Evolutionary conservation across 2,888 invertebrate genomes (phyloP).

Genomic region (Drosophila paucipuncta): DNA sequence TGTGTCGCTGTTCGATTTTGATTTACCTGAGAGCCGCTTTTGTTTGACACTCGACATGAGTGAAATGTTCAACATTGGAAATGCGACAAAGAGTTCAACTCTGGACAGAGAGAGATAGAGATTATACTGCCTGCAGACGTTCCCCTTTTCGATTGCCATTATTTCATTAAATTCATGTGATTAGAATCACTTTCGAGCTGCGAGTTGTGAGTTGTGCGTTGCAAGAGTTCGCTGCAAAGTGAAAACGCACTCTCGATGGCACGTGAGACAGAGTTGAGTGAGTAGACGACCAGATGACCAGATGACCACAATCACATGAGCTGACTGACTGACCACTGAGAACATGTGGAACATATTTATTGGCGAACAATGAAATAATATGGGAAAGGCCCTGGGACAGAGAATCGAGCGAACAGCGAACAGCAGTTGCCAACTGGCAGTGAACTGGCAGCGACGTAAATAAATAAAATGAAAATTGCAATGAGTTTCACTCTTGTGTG

Average conservation of each 20-base stretch:
- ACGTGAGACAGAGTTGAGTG: conserved; percentile 63
- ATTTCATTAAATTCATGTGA: conserved; percentile 71
- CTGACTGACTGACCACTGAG: conserved; percentile 21
- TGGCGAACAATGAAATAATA: conserved; percentile 69
- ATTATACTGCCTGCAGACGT: conserved; percentile 54
- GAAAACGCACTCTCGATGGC: conserved; percentile 77
- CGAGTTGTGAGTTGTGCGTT: neutral
- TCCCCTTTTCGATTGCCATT: conserved; percentile 63
- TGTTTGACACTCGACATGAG: conserved; percentile 58
- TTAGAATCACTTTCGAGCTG: conserved; percentile 72
- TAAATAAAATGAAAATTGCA: conserved; percentile 77
- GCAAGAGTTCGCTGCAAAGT: conserved; percentile 53
- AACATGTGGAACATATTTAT: conserved; percentile 51
- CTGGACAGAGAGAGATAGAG: conserved; percentile 9
- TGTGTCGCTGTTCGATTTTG: conserved; percentile 55
- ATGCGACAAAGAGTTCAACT: conserved; percentile 9
- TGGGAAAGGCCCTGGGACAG: conserved; percentile 54
- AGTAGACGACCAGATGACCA: conserved; percentile 31
- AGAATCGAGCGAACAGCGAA: conserved; percentile 28
- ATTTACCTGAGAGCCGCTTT: conserved; percentile 55
- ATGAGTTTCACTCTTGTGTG: conserved; percentile 79
- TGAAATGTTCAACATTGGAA: conserved; percentile 46
- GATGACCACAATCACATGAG: conserved; percentile 37
- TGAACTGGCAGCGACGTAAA: conserved; percentile 33
- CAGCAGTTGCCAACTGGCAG: conserved; percentile 7